Evolutionary conservation across 2,888 invertebrate species (phyloP), one percentile per base, ranked within the genome.

Genomic region (Himalopsyche tibetana): DNA sequence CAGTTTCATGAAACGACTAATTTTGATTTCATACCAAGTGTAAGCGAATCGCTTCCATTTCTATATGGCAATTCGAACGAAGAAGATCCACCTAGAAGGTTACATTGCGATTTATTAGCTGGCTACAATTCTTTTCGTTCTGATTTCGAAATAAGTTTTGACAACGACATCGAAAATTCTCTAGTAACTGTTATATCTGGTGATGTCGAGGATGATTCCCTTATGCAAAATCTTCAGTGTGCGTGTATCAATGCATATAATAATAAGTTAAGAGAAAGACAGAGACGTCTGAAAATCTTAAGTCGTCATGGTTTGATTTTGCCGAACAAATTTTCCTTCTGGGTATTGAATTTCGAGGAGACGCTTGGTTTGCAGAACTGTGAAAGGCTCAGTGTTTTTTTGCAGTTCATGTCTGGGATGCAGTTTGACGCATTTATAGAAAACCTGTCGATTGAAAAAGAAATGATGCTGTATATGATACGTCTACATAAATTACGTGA

Each of bases 61-160:
- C 91, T 95, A 63, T 95, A 94, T 88, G 95, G 93, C 89, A 92
- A 95, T 89, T 94, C 94, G 82, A 92, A 94, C 82, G 92, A 95
- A 83, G 94, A 95, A 83, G 97, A 98, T 89, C 98, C 98, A 17
- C 96, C 96, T 0, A 93, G 97, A 83, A 91, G 92, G 63, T 88
- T 90, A 1, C 92, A 93, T 85, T 93, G 93, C 0, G 89, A 92
- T 40, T 94, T 93, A 85, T 94, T 97, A 89, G 96, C 97, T 0
- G 98, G 98, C 0, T 98, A 98, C 90, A 96, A 96, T 90, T 95
- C 97, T 36, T 96, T 96, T 6, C 94, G 98, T 87, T 96, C 97
- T 1, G 98, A 98, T 90, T 98, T 98, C 91, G 96, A 96, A 89
- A 93, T 95, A 0, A 97, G 97, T 89, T 96, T 96, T 90, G 97